Evolutionary conservation across 1,140 invertebrate species (phyloP), one percentile per base, ranked within the genome.

Genomic region (Matsumurasca onukii): DNA sequence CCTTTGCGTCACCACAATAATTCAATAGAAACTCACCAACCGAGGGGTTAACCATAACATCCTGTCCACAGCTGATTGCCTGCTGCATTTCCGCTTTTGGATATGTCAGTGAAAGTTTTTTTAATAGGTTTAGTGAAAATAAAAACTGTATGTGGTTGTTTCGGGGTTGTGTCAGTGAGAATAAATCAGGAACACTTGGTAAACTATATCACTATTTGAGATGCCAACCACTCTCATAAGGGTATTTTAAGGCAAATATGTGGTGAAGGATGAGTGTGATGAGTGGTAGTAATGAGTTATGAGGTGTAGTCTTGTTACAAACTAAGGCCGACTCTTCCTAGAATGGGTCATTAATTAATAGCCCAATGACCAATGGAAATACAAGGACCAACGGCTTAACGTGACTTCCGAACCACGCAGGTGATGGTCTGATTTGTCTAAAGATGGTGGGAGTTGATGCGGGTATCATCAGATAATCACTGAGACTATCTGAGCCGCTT

Each of bases 11-110:
- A 59, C 55, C 30, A 13, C 13, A 59, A 59, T 59, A 59, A 59
- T 59, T 59, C 55, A 59, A 59, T 59, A 59, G 55, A 59, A 27
- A 25, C 55, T 29, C 9, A 29, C 55, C 55, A 59, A 59, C 2
- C 30, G 25, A 59, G 2, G 25, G 25, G 55, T 59, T 29, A 9
- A 39, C 34, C 34, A 9, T 39, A 17, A 9, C 34, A 39, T 39
- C 5, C 34, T 17, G 17, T 17, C 34, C 5, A 17, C 34, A 39
- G 5, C 34, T 39, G 5, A 17, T 39, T 39, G 17, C 17, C 5
- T 39, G 17, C 34, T 9, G 34, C 17, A 39, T 17, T 9, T 39
- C 17, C 34, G 17, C 17, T 17, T 39, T 39, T 39, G n/a, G n/a
- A 39, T 39, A 39, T 39, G 5, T 17, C 17, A 39, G 5, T 39